Conservation (phyloP, 2,888 invertebrate genomes). For the Diachrysia chrysitis region DNA sequence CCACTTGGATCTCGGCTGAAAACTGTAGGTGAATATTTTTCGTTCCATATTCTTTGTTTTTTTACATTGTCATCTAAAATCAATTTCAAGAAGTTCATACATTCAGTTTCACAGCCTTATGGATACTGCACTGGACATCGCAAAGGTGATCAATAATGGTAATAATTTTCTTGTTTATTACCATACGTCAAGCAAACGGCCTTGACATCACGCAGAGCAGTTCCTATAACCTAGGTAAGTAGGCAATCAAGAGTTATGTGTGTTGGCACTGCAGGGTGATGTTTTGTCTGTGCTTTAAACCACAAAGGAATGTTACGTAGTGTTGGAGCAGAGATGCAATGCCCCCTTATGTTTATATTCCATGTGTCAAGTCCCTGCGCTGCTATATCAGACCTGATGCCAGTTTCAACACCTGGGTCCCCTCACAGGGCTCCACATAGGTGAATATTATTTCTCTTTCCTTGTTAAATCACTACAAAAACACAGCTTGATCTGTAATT, state of each 20-base stretch:
- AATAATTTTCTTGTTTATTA: background rate
- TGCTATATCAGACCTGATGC: constrained; percentile 9
- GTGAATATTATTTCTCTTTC: background rate
- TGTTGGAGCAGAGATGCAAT: background rate
- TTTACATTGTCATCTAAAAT: background rate
- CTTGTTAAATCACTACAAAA: background rate
- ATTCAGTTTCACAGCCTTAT: background rate
- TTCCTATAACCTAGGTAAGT: background rate
- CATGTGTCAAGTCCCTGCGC: constrained; percentile 9
- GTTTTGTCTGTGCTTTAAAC: background rate
- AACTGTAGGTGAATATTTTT: background rate
- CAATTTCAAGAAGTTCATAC: background rate
- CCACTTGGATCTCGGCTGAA: background rate
- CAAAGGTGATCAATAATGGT: background rate
- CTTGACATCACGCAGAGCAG: background rate
- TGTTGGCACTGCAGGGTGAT: background rate
- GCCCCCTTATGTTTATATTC: constrained; percentile 4
- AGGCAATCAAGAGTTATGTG: background rate
- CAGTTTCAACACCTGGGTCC: constrained; percentile 9
- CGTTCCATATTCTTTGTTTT: background rate
- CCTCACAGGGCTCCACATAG: constrained; percentile 7
- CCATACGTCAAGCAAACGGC: background rate
- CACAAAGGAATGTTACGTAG: background rate
- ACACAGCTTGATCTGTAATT: background rate
- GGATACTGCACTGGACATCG: background rate